Evolutionary conservation across 2,797 vertebrate species (phyloP).

Genomic region (Gambelia wislizenii): DNA sequence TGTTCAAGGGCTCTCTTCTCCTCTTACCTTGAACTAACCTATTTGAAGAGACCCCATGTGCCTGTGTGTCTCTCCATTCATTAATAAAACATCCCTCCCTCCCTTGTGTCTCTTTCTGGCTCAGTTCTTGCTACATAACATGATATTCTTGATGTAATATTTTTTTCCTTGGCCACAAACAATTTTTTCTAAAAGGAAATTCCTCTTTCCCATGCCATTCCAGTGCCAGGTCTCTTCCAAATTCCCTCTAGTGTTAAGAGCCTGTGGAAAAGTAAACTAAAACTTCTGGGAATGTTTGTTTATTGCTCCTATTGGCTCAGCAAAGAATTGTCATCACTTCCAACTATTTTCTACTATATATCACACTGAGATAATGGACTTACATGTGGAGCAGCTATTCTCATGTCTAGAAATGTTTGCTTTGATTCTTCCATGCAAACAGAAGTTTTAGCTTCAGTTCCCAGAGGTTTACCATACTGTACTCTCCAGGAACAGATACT

Average conservation of each 20-base stretch:
- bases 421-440: neutral
- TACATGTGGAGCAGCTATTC: neutral
- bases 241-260: neutral
- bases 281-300: neutral
- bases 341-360: neutral
- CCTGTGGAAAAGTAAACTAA: neutral
- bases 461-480: neutral
- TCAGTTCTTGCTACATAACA: neutral
- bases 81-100: conserved; percentile 7
- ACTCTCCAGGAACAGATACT: neutral
- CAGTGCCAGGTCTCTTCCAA: conserved; percentile 19
- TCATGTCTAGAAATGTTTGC: neutral
- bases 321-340: neutral
- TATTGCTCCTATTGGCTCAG: neutral
- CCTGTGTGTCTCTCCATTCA: neutral
- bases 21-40: conserved; percentile 17
- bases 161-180: neutral
- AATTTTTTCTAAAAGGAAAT: conserved; percentile 35
- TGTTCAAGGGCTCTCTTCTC: conserved; percentile 4
- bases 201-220: neutral
- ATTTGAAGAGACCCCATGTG: conserved; percentile 16
- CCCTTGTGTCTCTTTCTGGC: neutral
- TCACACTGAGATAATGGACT: neutral
- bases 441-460: neutral
- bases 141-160: too few relatives aligned